Base-by-base conservation (phyloP, 2,797 vertebrate genomes). In the Enteromius anoplus region DNA sequence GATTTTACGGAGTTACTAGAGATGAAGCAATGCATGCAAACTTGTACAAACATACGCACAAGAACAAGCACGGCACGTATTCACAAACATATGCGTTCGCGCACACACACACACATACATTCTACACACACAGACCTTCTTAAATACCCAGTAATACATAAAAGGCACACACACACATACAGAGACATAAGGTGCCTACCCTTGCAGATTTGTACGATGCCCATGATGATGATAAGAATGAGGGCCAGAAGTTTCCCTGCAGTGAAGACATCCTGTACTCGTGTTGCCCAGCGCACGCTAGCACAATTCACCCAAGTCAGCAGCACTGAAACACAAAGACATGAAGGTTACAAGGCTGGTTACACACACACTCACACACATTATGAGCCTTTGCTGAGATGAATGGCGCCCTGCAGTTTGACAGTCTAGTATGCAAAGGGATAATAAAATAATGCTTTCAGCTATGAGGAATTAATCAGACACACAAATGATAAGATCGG, bases 291-390 rank as follows among this genome's bases (percentile, higher is more conserved):
- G 53, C 97, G 93, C 78, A 98, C 97, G 0, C 97, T 98, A 89
- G 94, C 89, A 88, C 97, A 98, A 91, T 98, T 98, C 91, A 98
- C 95, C 97, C 97, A 98, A 0, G 97, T 98, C 88, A 98, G 94
- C 78, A 98, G 91, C 91, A 95, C 94, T 96, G 68, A 66, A 82
- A 79, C 66, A 75, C 82, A 78, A 15, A 75, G 32, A 75, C 7
- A 75, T 58, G 12, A 15, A 40, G 2, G 51, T 68, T 70, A 68
- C 49, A 29, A 19, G 32, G 21, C 37, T 64, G 69, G 53, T n/a
- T n/a, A 40, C 53, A 72, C 34, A 72, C 34, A 70, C 65, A 75
- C 21, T 47, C 37, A 70, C 65, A 75, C n/a, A 66, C 32, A 65
- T 62, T 65, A 42, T 65, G 2, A 42, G 8, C 37, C 19, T 9